phyloP scores from a whole-genome alignment of 2,113 vertebrate species.

The Notechis scutatus region DNA sequence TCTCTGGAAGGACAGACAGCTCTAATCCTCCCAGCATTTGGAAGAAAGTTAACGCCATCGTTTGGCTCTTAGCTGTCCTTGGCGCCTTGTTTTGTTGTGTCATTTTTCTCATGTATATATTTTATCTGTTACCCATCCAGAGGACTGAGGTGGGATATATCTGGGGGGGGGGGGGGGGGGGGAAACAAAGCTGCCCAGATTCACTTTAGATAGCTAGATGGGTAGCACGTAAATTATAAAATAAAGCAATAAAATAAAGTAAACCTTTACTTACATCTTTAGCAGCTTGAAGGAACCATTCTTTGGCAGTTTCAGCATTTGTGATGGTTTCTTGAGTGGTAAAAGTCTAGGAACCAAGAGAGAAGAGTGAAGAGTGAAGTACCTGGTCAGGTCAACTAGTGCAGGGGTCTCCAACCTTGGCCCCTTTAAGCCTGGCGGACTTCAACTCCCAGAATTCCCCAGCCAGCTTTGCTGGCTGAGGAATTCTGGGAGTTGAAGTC shows the following conservation, averaged over 20 bases:
- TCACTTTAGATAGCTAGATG: not conserved
- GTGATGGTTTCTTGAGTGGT: constrained; percentile 99
- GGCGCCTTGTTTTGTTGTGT: not conserved
- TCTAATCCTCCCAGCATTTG: not conserved
- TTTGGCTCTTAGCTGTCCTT: not conserved
- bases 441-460: no score
- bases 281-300: constrained; percentile 87
- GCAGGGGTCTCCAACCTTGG: no score
- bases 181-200: not conserved
- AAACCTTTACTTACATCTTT: constrained; percentile 79
- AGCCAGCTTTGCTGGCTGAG: no score
- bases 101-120: not conserved
- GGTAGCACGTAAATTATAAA: not conserved
- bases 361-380: not conserved
- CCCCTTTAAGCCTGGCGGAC: no score
- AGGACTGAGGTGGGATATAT: not conserved
- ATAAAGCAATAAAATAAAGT: not conserved
- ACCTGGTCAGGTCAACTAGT: not conserved
- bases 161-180: fast-evolving
- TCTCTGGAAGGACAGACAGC: not conserved
- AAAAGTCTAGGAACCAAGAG: constrained; percentile 78
- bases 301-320: constrained; percentile 92
- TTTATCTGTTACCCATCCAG: not conserved
- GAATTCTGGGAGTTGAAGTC: no score
- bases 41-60: not conserved